Base-by-base conservation (phyloP, 2,113 vertebrate genomes). In the Pyrgilauda ruficollis region DNA sequence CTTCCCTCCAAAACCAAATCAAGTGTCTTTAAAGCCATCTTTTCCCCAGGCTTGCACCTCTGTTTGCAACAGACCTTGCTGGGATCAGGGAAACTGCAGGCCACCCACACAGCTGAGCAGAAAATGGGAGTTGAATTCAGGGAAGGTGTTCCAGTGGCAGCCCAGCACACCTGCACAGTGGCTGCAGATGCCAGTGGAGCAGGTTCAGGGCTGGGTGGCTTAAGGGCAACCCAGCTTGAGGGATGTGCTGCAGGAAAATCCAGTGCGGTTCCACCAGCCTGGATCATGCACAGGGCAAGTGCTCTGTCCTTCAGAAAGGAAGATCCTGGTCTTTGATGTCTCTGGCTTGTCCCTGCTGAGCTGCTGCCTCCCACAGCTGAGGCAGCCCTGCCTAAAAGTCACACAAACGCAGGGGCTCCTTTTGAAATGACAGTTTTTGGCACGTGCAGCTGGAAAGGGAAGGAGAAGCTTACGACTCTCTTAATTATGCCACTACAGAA, bases 401-500 rank as follows among this genome's bases (percentile, higher is more conserved):
- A 66, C 46, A 66, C 12, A 47, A 82, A 68, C 3, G 8, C 26
- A 23, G 46, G 50, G 50, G 27, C 13, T 90, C 37, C 75, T 73
- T 85, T 53, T 10, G 18, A 74, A 90, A 62, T 23, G 47, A 58
- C 31, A 55, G 37, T 0, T 87, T 73, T 35, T 80, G 75, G 83
- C 83, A 93, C 1, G 0, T 43, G 61, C 50, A 63, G 72, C 68
- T 56, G 43, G 37, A 84, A 70, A 31, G 37, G 84, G 84, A 94
- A 90, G 76, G 63, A 93, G 76, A 67, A 81, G 52, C 59, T 73
- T 39, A 58, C 2, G 0, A 39, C 52, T 81, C 41, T 37, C 22
- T 47, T 74, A 78, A 87, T 89, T 77, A 95, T 44, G 55, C 78
- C 70, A 85, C 86, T 66, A 81, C 23, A 59, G 67, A 76, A 82